These are phyloP conservation scores for Neosalanx taihuensis DNA, from an alignment of 2,797 vertebrate genomes.

Conservation along the genomic window DNA sequence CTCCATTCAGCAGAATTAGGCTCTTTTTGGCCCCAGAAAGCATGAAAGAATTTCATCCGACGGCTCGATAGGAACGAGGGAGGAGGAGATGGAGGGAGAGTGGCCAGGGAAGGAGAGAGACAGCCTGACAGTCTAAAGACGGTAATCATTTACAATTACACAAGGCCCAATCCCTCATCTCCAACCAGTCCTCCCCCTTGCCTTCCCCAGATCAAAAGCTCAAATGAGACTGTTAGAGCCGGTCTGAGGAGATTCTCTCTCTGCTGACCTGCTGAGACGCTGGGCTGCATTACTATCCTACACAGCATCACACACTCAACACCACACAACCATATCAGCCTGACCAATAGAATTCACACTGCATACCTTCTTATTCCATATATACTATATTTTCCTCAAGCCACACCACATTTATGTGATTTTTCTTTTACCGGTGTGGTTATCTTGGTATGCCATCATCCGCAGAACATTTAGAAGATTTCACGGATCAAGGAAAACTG, in stretches of 20 bases:
- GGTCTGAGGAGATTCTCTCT: background rate
- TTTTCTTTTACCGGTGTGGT: background rate
- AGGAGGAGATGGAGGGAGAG: constrained; percentile 23
- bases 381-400: background rate
- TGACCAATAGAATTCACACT: background rate
- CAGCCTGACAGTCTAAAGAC: constrained; percentile 62
- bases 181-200: constrained; percentile 41
- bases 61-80: constrained; percentile 52
- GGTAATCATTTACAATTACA: constrained; percentile 79
- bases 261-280: background rate
- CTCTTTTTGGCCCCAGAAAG: constrained; percentile 58
- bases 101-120: constrained; percentile 36
- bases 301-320: background rate
- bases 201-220: constrained; percentile 61
- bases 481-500: constrained; percentile 18
- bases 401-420: background rate
- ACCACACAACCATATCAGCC: background rate
- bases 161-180: constrained; percentile 58
- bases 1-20: constrained; percentile 64
- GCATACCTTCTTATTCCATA: background rate
- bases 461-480: background rate
- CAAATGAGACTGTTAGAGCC: constrained; percentile 39
- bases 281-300: background rate
- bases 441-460: constrained; percentile 3
- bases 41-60: constrained; percentile 68